Conservation (phyloP, 2,888 invertebrate species). For the Aphelenchoides bicaudatus region DNA sequence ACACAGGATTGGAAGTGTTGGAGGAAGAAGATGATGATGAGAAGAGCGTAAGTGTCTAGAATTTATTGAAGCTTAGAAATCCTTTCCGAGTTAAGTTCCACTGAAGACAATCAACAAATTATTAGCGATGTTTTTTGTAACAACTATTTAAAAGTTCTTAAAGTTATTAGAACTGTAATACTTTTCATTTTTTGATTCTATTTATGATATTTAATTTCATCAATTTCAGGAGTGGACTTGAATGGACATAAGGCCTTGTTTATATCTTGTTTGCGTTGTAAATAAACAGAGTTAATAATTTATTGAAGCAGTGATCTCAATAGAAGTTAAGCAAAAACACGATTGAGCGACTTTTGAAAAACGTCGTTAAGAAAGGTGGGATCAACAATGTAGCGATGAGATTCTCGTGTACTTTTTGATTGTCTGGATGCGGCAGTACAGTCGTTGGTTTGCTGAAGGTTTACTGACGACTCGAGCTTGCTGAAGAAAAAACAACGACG, state of each 20-base stretch:
- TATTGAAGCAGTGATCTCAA: too few relatives aligned
- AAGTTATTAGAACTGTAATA: too few relatives aligned
- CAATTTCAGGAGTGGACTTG: too few relatives aligned
- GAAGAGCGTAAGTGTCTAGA: conserved; percentile 10
- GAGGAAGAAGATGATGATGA: conserved; percentile 28
- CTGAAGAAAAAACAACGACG: conserved; percentile 34
- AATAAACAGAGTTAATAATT: not conserved
- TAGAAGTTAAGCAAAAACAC: not conserved
- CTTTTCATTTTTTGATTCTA: not conserved
- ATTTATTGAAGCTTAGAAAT: not conserved
- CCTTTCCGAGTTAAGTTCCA: not conserved
- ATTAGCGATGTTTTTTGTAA: too few relatives aligned
- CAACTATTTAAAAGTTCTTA: too few relatives aligned
- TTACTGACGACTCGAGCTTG: conserved; percentile 1
- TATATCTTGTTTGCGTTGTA: too few relatives aligned
- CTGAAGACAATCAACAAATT: not conserved
- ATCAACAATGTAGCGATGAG: not conserved
- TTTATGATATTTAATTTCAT: too few relatives aligned
- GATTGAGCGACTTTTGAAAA: conserved; percentile 1
- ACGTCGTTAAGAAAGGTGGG: not conserved
- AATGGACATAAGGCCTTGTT: too few relatives aligned
- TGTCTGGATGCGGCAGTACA: conserved; percentile 12
- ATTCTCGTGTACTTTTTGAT: not conserved
- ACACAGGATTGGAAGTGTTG: conserved; percentile 27
- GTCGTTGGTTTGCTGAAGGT: not conserved